phyloP scores from a whole-genome alignment of 2,888 invertebrate species.

The Sarcophaga subvicina region DNA sequence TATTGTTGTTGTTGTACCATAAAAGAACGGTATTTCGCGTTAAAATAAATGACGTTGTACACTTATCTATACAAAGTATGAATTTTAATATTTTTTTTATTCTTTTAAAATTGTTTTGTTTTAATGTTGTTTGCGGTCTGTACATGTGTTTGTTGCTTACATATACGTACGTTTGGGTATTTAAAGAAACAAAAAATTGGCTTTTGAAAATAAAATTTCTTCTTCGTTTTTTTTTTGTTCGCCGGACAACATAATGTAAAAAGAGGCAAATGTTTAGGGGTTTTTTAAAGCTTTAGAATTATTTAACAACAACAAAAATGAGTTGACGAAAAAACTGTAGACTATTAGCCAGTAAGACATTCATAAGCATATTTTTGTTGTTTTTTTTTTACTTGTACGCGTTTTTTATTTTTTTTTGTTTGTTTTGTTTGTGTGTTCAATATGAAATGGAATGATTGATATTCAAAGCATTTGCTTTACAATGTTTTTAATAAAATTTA shows the following conservation, averaged over 20 bases:
- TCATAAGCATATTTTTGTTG: conserved; percentile 26
- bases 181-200: conserved; percentile 35
- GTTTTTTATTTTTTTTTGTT: conserved; percentile 21
- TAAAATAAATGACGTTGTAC: conserved; percentile 64
- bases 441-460: conserved; percentile 66
- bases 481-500: conserved; percentile 71
- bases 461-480: conserved; percentile 70
- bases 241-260: conserved; percentile 13
- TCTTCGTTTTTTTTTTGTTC: conserved; percentile 7
- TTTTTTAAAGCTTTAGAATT: neutral
- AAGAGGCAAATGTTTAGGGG: too few species aligned
- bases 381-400: conserved; percentile 19
- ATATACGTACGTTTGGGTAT: conserved; percentile 57
- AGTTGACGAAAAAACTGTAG: neutral
- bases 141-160: conserved; percentile 27
- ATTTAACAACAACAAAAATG: neutral
- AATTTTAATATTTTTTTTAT: conserved; percentile 62
- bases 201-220: conserved; percentile 10
- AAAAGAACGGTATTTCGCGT: conserved; percentile 69
- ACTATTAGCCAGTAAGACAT: too few species aligned
- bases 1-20: conserved; percentile 38
- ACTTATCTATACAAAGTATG: conserved; percentile 65
- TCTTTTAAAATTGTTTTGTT: conserved; percentile 25
- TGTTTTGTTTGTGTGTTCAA: neutral
- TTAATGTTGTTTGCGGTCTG: too few species aligned